phyloP scores from a whole-genome alignment of 1,140 invertebrate species.

The Drosophila busckii region DNA sequence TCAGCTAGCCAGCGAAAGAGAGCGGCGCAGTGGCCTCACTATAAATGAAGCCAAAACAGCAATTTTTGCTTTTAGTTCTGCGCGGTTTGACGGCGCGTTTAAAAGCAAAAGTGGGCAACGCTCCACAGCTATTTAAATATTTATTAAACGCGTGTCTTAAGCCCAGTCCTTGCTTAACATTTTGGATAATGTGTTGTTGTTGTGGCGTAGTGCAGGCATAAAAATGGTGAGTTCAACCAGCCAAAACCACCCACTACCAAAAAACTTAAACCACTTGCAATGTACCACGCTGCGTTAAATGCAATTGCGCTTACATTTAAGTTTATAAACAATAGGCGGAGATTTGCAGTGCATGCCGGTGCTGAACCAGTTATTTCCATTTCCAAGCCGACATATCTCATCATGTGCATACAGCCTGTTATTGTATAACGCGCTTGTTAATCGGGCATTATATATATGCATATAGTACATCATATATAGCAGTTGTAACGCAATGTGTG shows the following conservation, averaged over 20 bases:
- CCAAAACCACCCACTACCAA: neutral
- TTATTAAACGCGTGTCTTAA: neutral
- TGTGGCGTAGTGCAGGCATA: slow-evolving; percentile 40
- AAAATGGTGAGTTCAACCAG: slow-evolving; percentile 58
- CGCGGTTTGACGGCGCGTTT: slow-evolving; percentile 45
- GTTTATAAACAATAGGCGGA: slow-evolving; percentile 29
- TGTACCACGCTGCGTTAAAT: neutral
- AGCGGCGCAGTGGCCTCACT: slow-evolving; percentile 10
- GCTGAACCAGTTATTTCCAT: slow-evolving; percentile 61
- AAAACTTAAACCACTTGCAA: slow-evolving; percentile 43
- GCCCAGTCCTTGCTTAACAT: neutral
- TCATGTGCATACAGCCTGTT: slow-evolving; percentile 37
- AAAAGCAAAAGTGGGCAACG: slow-evolving; percentile 26
- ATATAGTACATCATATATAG: no score
- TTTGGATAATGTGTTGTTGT: slow-evolving; percentile 56
- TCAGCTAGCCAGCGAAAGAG: slow-evolving; percentile 34
- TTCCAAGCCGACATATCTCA: slow-evolving; percentile 49
- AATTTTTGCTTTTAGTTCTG: slow-evolving; percentile 61
- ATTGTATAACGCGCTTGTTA: slow-evolving; percentile 41
- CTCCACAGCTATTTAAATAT: neutral
- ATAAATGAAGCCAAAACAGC: slow-evolving; percentile 61
- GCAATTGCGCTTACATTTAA: neutral
- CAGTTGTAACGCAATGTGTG: no score
- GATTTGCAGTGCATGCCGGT: slow-evolving; percentile 56
- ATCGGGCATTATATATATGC: no score